Evolutionary conservation across 2,113 vertebrate species (phyloP), one percentile per base, ranked within the genome.

Genomic region (Amia ocellicauda): DNA sequence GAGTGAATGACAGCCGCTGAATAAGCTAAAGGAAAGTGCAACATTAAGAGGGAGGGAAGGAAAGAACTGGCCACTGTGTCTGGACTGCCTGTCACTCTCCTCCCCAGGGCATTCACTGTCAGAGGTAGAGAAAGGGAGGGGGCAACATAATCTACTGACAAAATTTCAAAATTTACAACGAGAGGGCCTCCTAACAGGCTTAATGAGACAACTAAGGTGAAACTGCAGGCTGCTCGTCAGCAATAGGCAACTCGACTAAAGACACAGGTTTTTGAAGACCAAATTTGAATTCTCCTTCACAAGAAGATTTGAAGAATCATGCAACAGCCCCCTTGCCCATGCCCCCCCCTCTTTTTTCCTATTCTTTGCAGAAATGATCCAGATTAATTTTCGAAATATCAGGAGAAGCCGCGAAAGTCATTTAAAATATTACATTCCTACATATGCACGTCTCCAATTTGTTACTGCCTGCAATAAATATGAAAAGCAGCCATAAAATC

Each of bases 1-100:
- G 9, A 40, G 72, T 85, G 84, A 83, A 73, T 84, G 83, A 83
- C 83, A 82, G 77, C 66, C 64, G 66, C 58, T 86, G 84, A 86
- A 83, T 82, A 73, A 79, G 75, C 73, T 75, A 50, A 60, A 81
- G 79, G 47, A 17, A 50, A 50, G 47, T 50, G 47, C 9, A 23
- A 43, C 11, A 81, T 81, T 81, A 84, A 75, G 67, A 73, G 78
- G 75, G 74, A 73, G 79, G 78, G 79, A 84, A 81, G 75, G 76
- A 23, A 74, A 74, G 78, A 73, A 77, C 83, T 83, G 80, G 72
- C 41, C 42, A 60, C 22, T 41, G 22, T 22, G 42, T 16, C 58
- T 40, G 36, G 40, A 28, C 41, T 23, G 59, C 59, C 43, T 60
- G 59, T 60, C 59, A 60, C 59, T 60, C 59, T 17, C 2, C 59